These are phyloP conservation scores for Dissostichus mawsoni DNA, from an alignment of 2,113 vertebrate genomes.

Conservation along the genomic window DNA sequence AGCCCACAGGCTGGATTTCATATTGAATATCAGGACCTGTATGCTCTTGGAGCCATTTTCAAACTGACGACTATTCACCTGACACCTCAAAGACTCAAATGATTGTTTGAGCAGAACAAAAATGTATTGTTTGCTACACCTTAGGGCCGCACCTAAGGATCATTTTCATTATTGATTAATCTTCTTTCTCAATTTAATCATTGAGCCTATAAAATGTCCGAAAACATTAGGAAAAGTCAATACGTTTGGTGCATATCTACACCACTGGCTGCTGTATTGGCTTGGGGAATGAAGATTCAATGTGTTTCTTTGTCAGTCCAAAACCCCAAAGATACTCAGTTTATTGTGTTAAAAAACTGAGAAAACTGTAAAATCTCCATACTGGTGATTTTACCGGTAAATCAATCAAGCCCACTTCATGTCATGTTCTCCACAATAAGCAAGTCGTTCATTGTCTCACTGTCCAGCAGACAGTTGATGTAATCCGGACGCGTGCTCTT, in stretches of 20 bases:
- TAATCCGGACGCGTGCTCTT: conserved; percentile 56
- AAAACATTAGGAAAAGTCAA: no score
- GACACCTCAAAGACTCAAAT: conserved; percentile 17
- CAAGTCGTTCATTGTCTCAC: conserved; percentile 15
- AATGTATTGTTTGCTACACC: background rate
- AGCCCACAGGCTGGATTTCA: conserved; percentile 33
- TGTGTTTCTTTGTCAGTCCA: no score
- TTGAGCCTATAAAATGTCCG: no score
- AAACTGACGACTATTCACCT: background rate
- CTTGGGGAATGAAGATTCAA: no score
- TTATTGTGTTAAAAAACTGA: no score
- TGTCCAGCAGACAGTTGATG: conserved; percentile 52
- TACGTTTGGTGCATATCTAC: no score
- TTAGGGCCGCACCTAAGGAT: background rate
- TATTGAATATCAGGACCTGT: conserved; percentile 35
- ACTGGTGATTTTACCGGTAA: no score
- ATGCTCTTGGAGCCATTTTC: conserved; percentile 13
- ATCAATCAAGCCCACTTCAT: background rate
- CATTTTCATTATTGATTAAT: no score
- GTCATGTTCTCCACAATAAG: background rate
- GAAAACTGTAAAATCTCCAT: no score
- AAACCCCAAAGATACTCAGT: no score
- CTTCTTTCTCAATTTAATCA: no score
- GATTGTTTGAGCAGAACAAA: background rate
- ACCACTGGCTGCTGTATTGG: no score